These are phyloP conservation scores for Desmodus rotundus DNA, from an alignment of 2,113 vertebrate species.

Conservation along the genomic window DNA sequence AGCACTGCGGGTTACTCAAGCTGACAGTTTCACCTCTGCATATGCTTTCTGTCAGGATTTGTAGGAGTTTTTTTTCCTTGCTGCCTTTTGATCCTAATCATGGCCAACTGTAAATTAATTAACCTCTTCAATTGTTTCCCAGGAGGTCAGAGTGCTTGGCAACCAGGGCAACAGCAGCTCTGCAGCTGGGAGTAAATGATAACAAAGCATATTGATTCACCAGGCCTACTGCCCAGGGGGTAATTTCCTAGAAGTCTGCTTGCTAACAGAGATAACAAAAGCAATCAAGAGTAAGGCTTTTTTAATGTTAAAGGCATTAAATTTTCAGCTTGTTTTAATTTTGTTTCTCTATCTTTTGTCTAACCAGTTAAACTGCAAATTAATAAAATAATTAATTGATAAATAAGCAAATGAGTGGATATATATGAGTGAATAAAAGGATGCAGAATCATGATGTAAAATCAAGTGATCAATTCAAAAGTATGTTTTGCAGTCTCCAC, in stretches of 20 bases:
- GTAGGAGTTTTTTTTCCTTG: neutral
- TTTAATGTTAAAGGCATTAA: neutral
- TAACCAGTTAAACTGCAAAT: neutral
- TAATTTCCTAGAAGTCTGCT: neutral
- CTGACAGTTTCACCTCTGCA: neutral
- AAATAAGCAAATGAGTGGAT: neutral
- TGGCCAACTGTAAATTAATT: slow-evolving; percentile 62
- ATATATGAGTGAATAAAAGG: neutral
- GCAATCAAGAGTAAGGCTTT: neutral
- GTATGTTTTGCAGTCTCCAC: neutral
- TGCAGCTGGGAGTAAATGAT: slow-evolving; percentile 41
- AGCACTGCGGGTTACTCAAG: neutral
- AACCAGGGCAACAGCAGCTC: neutral
- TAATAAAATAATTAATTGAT: neutral
- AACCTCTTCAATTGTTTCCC: slow-evolving; percentile 40
- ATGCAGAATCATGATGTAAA: neutral
- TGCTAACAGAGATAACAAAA: slow-evolving; percentile 54
- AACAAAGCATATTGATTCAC: slow-evolving; percentile 44
- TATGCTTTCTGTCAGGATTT: neutral
- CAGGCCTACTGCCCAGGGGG: neutral
- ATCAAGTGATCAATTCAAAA: neutral
- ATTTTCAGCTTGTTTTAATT: neutral
- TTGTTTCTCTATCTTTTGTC: neutral
- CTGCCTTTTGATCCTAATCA: slow-evolving; percentile 60
- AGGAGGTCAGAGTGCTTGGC: slow-evolving; percentile 11